Evolutionary conservation across 2,797 vertebrate species (phyloP).

Genomic region (Anisognathus igniventris): DNA sequence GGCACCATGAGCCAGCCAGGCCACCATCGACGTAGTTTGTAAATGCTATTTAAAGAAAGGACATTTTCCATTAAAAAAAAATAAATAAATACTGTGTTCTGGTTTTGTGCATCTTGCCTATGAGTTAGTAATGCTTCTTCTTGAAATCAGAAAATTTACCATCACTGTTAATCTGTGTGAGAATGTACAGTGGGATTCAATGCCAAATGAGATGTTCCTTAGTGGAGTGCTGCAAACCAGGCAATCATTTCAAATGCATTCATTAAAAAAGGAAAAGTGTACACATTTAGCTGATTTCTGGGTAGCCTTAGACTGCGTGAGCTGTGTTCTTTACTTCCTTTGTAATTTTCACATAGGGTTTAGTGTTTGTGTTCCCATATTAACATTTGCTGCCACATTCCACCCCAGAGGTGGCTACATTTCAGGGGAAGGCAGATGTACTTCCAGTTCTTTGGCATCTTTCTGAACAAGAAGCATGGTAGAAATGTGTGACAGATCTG

Average conservation of each 20-base stretch:
- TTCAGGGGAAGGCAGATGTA: conserved; percentile 33
- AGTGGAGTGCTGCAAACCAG: not conserved
- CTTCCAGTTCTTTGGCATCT: conserved; percentile 22
- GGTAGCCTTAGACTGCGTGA: conserved; percentile 2
- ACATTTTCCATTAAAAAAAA: conserved; percentile 9
- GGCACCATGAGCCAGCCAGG: conserved; percentile 77
- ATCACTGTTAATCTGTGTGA: conserved; percentile 6
- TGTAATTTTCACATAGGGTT: conserved; percentile 39
- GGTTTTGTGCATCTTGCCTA: conserved; percentile 52
- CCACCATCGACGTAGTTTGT: conserved; percentile 65
- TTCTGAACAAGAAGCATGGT: conserved; percentile 27
- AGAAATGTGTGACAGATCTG: conserved; percentile 50
- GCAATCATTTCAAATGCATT: not conserved
- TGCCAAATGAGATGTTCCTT: not conserved
- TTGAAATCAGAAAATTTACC: conserved; percentile 14
- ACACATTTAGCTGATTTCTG: conserved; percentile 24
- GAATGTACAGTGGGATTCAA: not conserved
- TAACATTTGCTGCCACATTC: conserved; percentile 18
- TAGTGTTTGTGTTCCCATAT: conserved; percentile 2
- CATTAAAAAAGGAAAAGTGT: not conserved
- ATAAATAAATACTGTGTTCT: conserved; percentile 46
- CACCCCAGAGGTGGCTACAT: not conserved
- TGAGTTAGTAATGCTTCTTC: conserved; percentile 55
- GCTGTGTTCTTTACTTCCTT: conserved; percentile 15
- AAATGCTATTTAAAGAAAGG: conserved; percentile 63